Percentiles rank a stretch among this genome's conserved stretches.
Conservation (phyloP, 2,888 invertebrate genomes). For the Chalcis sispes region DNA sequence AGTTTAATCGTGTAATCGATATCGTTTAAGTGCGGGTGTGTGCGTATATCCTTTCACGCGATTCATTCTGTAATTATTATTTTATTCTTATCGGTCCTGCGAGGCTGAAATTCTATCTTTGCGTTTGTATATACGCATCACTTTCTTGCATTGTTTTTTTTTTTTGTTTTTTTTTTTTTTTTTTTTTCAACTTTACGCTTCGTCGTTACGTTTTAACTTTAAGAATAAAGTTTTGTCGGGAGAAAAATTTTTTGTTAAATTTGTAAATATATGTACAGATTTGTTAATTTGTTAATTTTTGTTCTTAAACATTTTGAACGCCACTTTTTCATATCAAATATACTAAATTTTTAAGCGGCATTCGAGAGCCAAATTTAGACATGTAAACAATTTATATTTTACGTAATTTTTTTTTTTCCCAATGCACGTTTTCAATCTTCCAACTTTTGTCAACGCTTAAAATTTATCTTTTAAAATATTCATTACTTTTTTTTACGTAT, state of each 20-base stretch:
- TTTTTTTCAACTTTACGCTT: no score
- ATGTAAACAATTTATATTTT: background rate
- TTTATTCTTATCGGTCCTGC: background rate
- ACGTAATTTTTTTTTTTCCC: background rate
- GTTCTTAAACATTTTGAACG: constrained; percentile 32
- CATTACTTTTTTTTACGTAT: background rate
- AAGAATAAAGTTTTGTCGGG: no score
- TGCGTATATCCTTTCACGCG: background rate
- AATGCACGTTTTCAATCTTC: constrained; percentile 4
- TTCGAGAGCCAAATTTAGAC: background rate
- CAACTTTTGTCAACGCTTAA: background rate
- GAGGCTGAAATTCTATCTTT: background rate
- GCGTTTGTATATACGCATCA: no score
- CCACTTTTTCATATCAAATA: constrained; percentile 55
- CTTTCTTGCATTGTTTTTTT: no score
- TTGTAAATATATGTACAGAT: no score
- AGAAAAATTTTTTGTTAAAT: no score
- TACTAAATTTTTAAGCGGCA: constrained; percentile 50
- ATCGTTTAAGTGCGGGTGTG: background rate
- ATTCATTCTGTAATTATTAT: background rate
- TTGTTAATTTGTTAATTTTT: no score
- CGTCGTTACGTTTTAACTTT: no score
- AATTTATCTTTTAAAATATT: background rate
- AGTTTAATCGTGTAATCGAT: constrained; percentile 4
- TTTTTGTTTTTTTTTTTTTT: no score